A percentile compares a stretch with the other conserved stretches of the same genome.
Conservation (phyloP, 2,113 vertebrate genomes). For the Crotalus helleri region DNA sequence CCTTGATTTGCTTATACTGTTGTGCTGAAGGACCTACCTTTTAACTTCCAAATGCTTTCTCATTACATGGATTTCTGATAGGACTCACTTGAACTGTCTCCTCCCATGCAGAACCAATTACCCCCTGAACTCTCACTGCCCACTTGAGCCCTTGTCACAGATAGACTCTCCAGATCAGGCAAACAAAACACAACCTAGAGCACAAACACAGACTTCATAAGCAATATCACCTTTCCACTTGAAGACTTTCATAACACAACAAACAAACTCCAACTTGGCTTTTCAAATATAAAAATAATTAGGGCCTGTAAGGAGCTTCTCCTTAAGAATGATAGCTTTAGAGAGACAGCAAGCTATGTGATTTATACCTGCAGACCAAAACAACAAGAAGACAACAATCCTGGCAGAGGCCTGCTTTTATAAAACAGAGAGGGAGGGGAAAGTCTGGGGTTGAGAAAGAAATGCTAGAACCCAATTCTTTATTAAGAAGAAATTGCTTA, state of each 20-base stretch:
- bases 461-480: background rate
- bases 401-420: background rate
- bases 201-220: constrained; percentile 7
- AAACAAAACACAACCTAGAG: constrained; percentile 16
- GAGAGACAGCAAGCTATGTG: background rate
- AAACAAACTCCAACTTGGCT: background rate
- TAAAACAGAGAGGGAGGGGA: background rate
- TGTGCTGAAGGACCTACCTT: background rate
- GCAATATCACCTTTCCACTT: constrained; percentile 1
- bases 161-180: background rate
- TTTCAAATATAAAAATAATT: constrained; percentile 12
- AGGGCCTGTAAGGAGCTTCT: background rate
- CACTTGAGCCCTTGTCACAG: background rate
- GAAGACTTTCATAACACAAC: background rate
- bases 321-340: constrained; percentile 3
- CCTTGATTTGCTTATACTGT: background rate
- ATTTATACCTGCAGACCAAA: background rate
- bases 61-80: constrained; percentile 14
- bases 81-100: constrained; percentile 9
- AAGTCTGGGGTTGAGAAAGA: background rate
- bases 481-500: background rate
- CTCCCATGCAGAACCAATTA: constrained; percentile 16
- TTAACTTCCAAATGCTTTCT: constrained; percentile 12
- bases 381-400: background rate
- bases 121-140: constrained; percentile 11